A percentile compares a stretch with the other conserved stretches of the same genome.
These are phyloP conservation scores for Xiphophorus couchianus DNA, from an alignment of 2,113 vertebrate genomes.

Conservation along the genomic window DNA sequence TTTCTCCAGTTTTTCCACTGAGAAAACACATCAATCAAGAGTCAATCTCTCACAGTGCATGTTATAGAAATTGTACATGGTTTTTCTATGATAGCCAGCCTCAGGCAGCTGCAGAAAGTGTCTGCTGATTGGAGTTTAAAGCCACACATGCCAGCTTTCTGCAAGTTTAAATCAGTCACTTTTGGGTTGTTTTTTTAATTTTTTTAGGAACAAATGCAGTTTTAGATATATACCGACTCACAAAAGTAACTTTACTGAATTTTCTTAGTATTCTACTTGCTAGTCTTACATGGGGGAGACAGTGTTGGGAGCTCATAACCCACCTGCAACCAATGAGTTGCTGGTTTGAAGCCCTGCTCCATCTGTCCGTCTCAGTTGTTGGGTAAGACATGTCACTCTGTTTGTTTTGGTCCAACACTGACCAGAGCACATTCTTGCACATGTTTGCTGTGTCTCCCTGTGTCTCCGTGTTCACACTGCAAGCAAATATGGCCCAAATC, in stretches of 20 bases:
- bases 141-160: neutral
- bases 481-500: too few species aligned
- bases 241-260: neutral
- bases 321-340: too few species aligned
- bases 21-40: neutral
- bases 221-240: neutral
- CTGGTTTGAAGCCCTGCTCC: too few species aligned
- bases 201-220: neutral
- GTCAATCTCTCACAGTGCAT: neutral
- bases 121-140: constrained; percentile 46
- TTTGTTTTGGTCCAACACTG: too few species aligned
- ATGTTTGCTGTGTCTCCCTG: too few species aligned
- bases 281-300: too few species aligned
- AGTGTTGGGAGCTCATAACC: too few species aligned
- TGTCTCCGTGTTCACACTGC: too few species aligned
- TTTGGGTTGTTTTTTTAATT: neutral
- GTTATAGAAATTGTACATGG: neutral
- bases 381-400: too few species aligned
- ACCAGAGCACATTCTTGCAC: too few species aligned
- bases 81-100: neutral
- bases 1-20: neutral
- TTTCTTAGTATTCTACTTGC: neutral
- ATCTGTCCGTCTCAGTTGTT: too few species aligned
- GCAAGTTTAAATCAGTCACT: neutral
- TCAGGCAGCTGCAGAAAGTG: constrained; percentile 70